A percentile compares a stretch with the other conserved stretches of the same genome.
Evolutionary conservation across 2,797 vertebrate species (phyloP).

Genomic region (Coregonus ussuriensis): DNA sequence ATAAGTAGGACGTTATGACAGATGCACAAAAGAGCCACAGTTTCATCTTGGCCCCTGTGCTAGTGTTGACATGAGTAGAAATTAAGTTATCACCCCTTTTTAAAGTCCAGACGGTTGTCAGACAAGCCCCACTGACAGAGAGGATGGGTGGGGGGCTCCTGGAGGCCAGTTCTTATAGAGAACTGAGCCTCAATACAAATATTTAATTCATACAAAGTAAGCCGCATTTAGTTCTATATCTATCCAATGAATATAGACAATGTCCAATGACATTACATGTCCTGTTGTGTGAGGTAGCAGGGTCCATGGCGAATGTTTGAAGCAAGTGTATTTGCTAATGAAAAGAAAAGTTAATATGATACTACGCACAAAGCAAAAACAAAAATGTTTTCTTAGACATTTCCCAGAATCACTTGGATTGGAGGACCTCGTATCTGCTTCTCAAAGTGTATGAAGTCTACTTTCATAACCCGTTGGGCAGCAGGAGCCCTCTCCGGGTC

Average conservation of each 20-base stretch:
- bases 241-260: too few relatives aligned
- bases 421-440: neutral
- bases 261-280: too few relatives aligned
- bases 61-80: slow-evolving; percentile 81
- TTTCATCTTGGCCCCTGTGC: slow-evolving; percentile 81
- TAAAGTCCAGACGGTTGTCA: slow-evolving; percentile 73
- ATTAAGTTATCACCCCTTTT: slow-evolving; percentile 81
- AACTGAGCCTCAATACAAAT: slow-evolving; percentile 26
- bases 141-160: slow-evolving; percentile 44
- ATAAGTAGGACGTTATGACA: slow-evolving; percentile 81
- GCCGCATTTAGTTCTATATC: neutral
- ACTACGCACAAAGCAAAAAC: too few relatives aligned
- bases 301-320: too few relatives aligned
- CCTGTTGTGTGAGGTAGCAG: too few relatives aligned
- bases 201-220: slow-evolving; percentile 21
- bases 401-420: too few relatives aligned
- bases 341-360: too few relatives aligned
- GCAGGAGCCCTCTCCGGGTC: too few relatives aligned
- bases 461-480: neutral
- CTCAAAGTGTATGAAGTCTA: neutral
- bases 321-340: too few relatives aligned
- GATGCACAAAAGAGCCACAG: slow-evolving; percentile 89
- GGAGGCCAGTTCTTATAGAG: slow-evolving; percentile 30
- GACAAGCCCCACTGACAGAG: slow-evolving; percentile 59
- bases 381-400: too few relatives aligned